These are phyloP conservation scores for Amblyjoppa fuscipennis DNA, from an alignment of 2,888 invertebrate genomes.

Conservation along the genomic window DNA sequence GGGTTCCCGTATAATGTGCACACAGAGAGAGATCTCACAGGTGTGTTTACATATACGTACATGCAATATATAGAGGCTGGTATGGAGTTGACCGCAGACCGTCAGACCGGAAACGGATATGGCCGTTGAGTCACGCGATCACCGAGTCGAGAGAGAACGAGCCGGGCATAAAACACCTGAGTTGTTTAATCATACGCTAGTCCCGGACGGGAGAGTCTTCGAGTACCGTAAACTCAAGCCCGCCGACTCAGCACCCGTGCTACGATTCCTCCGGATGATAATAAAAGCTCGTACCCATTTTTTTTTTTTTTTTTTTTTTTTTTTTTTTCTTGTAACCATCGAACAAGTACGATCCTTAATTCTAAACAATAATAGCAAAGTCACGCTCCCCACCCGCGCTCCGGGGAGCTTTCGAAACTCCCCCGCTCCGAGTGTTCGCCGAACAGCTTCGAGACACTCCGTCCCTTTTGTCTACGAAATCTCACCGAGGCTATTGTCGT, in stretches of 20 bases:
- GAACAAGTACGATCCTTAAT: constrained; percentile 66
- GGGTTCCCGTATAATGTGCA: constrained; percentile 38
- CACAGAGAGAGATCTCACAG: background rate
- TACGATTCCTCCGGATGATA: constrained; percentile 51
- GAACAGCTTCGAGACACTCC: constrained; percentile 27
- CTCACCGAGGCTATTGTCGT: constrained; percentile 58
- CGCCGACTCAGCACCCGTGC: constrained; percentile 28
- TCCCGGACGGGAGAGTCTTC: constrained; percentile 64
- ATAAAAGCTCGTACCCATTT: constrained; percentile 54
- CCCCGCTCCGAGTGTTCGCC: constrained; percentile 6
- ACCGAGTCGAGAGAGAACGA: constrained; percentile 63
- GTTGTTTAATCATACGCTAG: constrained; percentile 82
- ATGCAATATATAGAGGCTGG: background rate
- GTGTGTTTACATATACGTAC: constrained; percentile 26
- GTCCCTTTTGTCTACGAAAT: constrained; percentile 56
- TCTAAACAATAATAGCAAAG: constrained; percentile 19
- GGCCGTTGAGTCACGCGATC: constrained; percentile 84
- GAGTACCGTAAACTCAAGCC: constrained; percentile 73
- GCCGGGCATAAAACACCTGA: constrained; percentile 83
- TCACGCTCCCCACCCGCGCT: background rate
- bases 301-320: constrained; percentile 9
- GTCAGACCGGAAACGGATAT: constrained; percentile 82
- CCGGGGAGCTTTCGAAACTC: constrained; percentile 13
- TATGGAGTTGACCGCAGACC: constrained; percentile 79
- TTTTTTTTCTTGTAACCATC: constrained; percentile 40